Base-by-base conservation (phyloP, 2,113 vertebrate species). In the Grantiella picta region DNA sequence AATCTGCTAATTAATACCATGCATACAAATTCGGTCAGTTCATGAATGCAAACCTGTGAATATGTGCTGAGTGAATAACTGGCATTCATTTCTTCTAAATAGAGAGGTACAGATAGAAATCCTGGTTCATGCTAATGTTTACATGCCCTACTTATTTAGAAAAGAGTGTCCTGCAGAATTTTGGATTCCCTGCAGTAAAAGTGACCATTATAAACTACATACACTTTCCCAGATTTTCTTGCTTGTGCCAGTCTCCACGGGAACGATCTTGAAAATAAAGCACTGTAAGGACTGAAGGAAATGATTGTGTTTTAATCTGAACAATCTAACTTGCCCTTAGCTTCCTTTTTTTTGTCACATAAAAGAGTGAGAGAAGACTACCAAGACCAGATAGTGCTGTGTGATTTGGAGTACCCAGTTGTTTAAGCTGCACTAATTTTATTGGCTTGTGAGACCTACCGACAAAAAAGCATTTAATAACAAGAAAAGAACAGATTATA, bases 61-160 rank as follows among this genome's bases (percentile, higher is more conserved):
- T 75, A 80, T 95, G 82, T 1, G 4, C 75, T 86, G 75, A 82
- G 85, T 96, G 94, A 96, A 92, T 95, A 86, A 96, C 81, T 94
- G 60, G 88, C 86, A 95, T 97, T 96, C 92, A 95, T 93, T 95
- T 97, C 93, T 52, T 95, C 89, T 69, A 82, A 95, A 95, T 86
- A 92, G 68, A 96, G 88, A 94, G 73, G 90, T 92, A 96, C 93
- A 94, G 94, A 94, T 24, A 95, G 95, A 95, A 96, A 90, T 80
- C 75, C 75, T 91, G 78, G 44, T 91, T 95, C 1, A 1, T 93
- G 79, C 50, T 70, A 18, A 79, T 96, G 83, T 97, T 97, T 96
- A 96, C 91, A 87, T 96, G 96, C 89, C 95, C 95, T 97, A 95
- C 68, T 95, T 96, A 92, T 93, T 96, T 77, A 92, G 83, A 91